Percentiles rank a stretch among this genome's conserved stretches.
Conservation (phyloP, 2,888 invertebrate species). For the Calliphora vomitoria region DNA sequence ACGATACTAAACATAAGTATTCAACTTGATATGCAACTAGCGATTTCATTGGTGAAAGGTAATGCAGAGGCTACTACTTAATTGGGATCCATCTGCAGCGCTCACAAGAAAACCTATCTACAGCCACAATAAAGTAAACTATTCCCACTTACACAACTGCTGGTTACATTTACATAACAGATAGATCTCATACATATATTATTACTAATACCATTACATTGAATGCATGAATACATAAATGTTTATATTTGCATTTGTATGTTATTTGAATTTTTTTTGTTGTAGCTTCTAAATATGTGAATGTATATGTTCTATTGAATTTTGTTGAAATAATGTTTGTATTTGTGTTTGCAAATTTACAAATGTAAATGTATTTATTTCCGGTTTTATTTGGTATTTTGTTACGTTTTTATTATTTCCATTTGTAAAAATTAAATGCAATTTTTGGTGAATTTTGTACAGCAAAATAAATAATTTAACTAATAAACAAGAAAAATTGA, state of each 20-base stretch:
- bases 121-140: too few species aligned
- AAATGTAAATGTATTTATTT: slow-evolving; percentile 70
- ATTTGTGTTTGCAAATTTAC: slow-evolving; percentile 61
- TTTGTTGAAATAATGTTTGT: slow-evolving; percentile 42
- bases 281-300: too few species aligned
- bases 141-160: too few species aligned
- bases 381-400: slow-evolving; percentile 65
- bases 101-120: too few species aligned
- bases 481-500: slow-evolving; percentile 16
- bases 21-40: too few species aligned
- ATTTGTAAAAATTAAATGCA: slow-evolving; percentile 35
- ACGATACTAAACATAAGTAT: too few species aligned
- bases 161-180: too few species aligned
- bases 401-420: slow-evolving; percentile 20
- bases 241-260: slow-evolving; percentile 48
- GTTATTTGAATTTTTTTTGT: slow-evolving; percentile 29
- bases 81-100: too few species aligned
- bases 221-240: slow-evolving; percentile 58
- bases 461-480: slow-evolving; percentile 27
- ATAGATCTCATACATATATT: not conserved
- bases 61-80: too few species aligned
- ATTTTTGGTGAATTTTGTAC: slow-evolving; percentile 44
- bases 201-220: slow-evolving; percentile 40
- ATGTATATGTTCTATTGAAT: slow-evolving; percentile 39
- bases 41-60: too few species aligned